Evolutionary conservation across 2,113 vertebrate species (phyloP), one percentile per base, ranked within the genome.

Genomic region (Crotalus helleri): DNA sequence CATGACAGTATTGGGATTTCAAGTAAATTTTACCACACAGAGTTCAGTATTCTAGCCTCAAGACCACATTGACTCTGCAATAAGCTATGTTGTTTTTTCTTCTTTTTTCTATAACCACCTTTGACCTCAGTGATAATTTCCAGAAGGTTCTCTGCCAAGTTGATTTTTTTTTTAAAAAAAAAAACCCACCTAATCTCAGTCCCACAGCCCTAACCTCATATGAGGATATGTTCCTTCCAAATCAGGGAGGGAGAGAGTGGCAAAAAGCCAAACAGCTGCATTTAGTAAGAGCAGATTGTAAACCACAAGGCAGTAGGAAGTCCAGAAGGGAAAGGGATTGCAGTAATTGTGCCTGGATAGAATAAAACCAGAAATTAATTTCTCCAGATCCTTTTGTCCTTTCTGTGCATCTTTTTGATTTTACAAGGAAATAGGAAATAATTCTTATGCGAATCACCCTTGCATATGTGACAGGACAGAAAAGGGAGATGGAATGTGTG

Each of bases 241-340:
- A 46, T 92, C 74, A 91, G 86, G 69, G 85, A 87, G 89, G 58
- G 44, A 19, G n/a, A n/a, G 57, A n/a, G 58, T 91, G 90, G 93
- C 92, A 85, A 89, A 81, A 92, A 94, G 88, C 89, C 88, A 74
- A 49, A 91, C 85, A 93, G 85, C 90, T 93, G 90, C 39, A 93
- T 95, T 94, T 85, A 64, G 64, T 89, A 91, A 61, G 90, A 94
- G 11, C 23, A 91, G 89, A 92, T 57, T 87, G 51, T 90, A 94
- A 93, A 94, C 39, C 92, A 89, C 13, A 89, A 49, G 91, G 91
- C 54, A 88, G 89, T 86, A 85, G 61, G 44, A 94, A 94, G 26
- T 92, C 88, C 85, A 88, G 69, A 91, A n/a, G 33, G 3, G 58
- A 90, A 88, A 87, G 86, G 88, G 85, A 93, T 92, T 61, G 85